Evolutionary conservation across 2,888 invertebrate species (phyloP), one percentile per base, ranked within the genome.

Genomic region (Vannuccia rotundouncinata): DNA sequence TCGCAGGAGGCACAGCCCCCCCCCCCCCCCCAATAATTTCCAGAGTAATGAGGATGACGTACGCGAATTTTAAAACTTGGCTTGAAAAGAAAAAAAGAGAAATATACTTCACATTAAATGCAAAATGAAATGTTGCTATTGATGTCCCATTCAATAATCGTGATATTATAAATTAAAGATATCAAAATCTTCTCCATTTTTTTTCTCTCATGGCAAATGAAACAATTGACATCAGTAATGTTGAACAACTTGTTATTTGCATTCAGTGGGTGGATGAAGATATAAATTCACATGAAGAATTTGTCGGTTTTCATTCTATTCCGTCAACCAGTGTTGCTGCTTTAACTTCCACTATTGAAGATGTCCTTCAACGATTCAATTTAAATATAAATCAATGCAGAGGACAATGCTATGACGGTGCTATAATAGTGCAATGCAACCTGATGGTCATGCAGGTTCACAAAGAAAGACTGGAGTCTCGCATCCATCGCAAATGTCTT

Each of bases 401-500:
- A n/a, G n/a, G n/a, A n/a, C n/a, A n/a, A n/a, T n/a, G n/a, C n/a
- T n/a, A n/a, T n/a, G n/a, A n/a, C n/a, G n/a, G n/a, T n/a, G n/a
- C n/a, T n/a, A n/a, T n/a, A n/a, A n/a, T n/a, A n/a, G n/a, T n/a
- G n/a, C n/a, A n/a, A n/a, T n/a, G n/a, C n/a, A n/a, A 66, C 66
- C 66, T 66, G 66, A 66, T 66, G 25, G 66, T 66, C 66, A 66
- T 66, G 66, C 66, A 66, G 66, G 66, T 66, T 66, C 66, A 66
- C 66, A 66, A 66, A 66, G 66, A 66, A 66, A 66, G 66, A 66
- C 66, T 66, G 66, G 66, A 66, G 66, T 66, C 66, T 66, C 66
- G 66, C 66, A 66, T 66, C 66, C 66, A 66, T 66, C 66, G 66
- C 66, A 66, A 66, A 66, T 66, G 66, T 22, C 66, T 66, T 66